Evolutionary conservation across 2,113 vertebrate genomes (phyloP), one percentile per base, ranked within the genome.

Genomic region (Dissostichus mawsoni): DNA sequence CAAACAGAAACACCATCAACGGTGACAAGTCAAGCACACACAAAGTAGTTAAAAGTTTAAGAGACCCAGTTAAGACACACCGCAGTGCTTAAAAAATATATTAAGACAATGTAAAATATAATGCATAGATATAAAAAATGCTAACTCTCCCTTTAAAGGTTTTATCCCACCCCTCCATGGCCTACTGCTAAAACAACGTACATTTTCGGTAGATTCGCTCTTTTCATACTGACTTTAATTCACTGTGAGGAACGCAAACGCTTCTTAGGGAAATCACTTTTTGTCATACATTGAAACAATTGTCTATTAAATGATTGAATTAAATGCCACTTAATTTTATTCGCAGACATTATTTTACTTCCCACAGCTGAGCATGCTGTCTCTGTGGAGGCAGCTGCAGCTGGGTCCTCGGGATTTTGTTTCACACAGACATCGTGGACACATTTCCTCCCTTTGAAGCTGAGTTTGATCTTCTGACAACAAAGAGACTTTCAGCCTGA

Each of bases 361-460:
- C 78, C 58, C 69, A 50, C 61, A 75, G 23, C 45, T 55, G 71
- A 55, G 51, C 75, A 29, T 36, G 58, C 53, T 16, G 48, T 53
- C 64, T 72, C 20, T 11, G 63, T 48, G 58, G 11, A 82, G 23
- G 8, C 78, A 78, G 74, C 69, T 57, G 78, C 50, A 45, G 62
- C 9, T 13, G 12, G 72, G 13, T 56, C 36, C n/a, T 51, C 14
- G 52, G 78, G 89, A 41, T 89, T 80, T 56, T 0, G 76, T 87
- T 89, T 91, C 90, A 78, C 75, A 78, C 69, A 59, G 71, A 78
- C 62, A 69, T 72, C 33, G 14, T 14, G 78, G 71, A 81, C 73
- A 82, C 11, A 80, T 82, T 69, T 73, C 80, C 59, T 23, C 33
- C 14, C 86, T 92, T 92, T 93, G 89, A 93, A 91, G 84, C 18